phyloP scores from a whole-genome alignment of 2,797 vertebrate species.

The Melanogrammus aeglefinus region DNA sequence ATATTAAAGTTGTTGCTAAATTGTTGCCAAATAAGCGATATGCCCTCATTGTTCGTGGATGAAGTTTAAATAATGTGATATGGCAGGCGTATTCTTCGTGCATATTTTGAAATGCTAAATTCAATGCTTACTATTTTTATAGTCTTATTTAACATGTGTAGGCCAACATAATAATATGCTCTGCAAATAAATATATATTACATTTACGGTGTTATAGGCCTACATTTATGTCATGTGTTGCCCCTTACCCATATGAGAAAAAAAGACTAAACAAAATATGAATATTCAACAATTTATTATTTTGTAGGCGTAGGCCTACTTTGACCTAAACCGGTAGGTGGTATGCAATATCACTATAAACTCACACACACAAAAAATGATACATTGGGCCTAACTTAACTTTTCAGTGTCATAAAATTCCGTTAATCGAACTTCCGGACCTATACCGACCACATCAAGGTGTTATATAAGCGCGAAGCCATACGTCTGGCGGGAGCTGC shows the following conservation, averaged over 20 bases:
- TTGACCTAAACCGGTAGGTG: not conserved
- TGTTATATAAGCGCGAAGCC: not conserved
- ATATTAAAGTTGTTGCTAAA: too few relatives aligned
- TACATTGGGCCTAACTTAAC: not conserved
- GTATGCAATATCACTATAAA: not conserved
- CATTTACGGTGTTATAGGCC: not conserved
- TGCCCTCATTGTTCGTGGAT: not conserved
- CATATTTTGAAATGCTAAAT: not conserved
- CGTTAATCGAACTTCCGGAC: not conserved
- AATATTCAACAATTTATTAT: not conserved
- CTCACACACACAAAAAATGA: not conserved
- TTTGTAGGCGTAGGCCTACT: not conserved
- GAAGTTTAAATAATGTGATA: not conserved
- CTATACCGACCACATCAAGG: not conserved
- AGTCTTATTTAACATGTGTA: not conserved
- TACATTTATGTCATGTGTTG: not conserved
- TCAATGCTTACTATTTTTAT: not conserved
- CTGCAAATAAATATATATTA: not conserved
- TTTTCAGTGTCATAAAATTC: not conserved
- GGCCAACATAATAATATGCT: not conserved
- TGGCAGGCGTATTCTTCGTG: not conserved
- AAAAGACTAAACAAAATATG: not conserved
- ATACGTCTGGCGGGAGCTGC: not conserved
- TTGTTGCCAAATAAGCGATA: too few relatives aligned
- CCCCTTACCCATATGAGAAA: not conserved